phyloP scores from a whole-genome alignment of 2,113 vertebrate genomes.

The Microcebus ravelobensis region DNA sequence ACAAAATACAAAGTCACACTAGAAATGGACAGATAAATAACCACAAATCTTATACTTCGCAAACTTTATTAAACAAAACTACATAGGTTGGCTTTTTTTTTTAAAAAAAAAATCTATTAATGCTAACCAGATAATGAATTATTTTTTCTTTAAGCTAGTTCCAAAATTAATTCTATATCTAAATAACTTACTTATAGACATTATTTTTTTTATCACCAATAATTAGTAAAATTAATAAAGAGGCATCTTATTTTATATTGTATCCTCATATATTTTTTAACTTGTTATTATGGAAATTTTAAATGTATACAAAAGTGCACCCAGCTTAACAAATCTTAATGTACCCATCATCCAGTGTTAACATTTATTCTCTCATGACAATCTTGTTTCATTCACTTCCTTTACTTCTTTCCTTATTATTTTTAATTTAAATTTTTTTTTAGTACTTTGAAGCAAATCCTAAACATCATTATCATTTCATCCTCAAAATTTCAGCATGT shows the following conservation, averaged over 20 bases:
- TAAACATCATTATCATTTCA: neutral
- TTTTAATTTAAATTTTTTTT: neutral
- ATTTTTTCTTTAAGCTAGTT: neutral
- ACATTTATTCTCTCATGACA: neutral
- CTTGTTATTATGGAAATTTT: neutral
- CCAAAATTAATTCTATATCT: neutral
- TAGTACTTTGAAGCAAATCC: constrained; percentile 12
- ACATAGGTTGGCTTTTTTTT: neutral
- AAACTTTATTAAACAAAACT: neutral
- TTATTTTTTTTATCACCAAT: neutral
- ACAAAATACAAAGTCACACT: neutral
- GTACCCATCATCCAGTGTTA: neutral
- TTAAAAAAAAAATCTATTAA: neutral
- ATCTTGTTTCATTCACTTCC: neutral
- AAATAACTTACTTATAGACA: neutral
- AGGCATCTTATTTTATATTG: neutral
- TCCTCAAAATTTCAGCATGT: neutral
- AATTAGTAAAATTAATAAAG: neutral
- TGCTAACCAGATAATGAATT: neutral
- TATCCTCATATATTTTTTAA: neutral
- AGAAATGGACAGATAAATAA: neutral
- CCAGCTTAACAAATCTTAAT: neutral
- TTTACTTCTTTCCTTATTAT: neutral
- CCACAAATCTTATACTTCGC: neutral
- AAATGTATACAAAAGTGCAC: neutral